Base-by-base conservation (phyloP, 1,140 invertebrate species). In the Hydropsyche tenuis region DNA sequence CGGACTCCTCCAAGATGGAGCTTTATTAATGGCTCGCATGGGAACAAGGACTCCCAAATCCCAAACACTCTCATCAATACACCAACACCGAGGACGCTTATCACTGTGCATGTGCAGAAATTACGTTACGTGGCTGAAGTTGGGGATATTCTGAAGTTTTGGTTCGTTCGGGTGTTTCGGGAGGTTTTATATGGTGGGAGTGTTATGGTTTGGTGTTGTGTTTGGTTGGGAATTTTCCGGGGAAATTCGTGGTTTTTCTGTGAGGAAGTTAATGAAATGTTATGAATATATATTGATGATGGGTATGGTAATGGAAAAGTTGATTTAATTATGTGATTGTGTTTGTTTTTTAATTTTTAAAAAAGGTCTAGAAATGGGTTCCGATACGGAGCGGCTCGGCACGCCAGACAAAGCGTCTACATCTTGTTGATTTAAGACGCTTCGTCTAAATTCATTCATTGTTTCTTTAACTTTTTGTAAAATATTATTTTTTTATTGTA, bases 21-120 rank as follows among this genome's bases (percentile, higher is more conserved):
- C 65, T 73, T 73, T 73, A 73, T 73, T 73, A 73, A 73, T 66
- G 71, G 60, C 71, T 51, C 23, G 43, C 46, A 30, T 69, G 65
- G 65, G 65, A 69, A 60, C 56, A 60, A 69, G 65, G 65, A 69
- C 37, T 69, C 25, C 65, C 65, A 69, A 51, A 27, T 64, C 23
- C 43, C 43, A 51, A 51, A 42, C 65, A 51, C 18, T 20, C 22
- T 51, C 65, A 56, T 70, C 68, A 30, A 70, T 56, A 70, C 68
- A 37, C 16, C 4, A 12, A 6, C 18, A 22, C 37, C 63, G 63
- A 16, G n/a, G n/a, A n/a, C n/a, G n/a, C n/a, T n/a, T n/a, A n/a
- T n/a, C n/a, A n/a, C n/a, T n/a, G n/a, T n/a, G n/a, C n/a, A n/a
- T n/a, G n/a, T n/a, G n/a, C n/a, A 65, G 56, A 20, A 65, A 23